Conservation (phyloP, 2,888 invertebrate species). For the Drosophila greeni region DNA sequence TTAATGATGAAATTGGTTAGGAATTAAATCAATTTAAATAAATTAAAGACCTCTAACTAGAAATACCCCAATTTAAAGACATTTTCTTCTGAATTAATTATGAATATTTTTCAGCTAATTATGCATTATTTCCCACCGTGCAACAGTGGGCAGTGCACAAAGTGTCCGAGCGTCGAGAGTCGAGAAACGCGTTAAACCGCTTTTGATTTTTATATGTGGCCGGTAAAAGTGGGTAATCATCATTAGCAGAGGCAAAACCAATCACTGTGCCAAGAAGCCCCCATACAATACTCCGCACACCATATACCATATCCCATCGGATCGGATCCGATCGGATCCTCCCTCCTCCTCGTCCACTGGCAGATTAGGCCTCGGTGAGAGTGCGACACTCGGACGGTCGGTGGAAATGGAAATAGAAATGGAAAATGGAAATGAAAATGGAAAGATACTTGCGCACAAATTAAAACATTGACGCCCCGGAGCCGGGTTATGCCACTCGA, state of each 20-base stretch:
- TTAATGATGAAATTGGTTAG: no score
- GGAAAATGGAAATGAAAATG: slow-evolving; percentile 48
- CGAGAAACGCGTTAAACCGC: slow-evolving; percentile 73
- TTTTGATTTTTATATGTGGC: slow-evolving; percentile 67
- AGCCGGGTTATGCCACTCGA: slow-evolving; percentile 10
- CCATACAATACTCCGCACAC: slow-evolving; percentile 23
- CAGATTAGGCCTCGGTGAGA: slow-evolving; percentile 54
- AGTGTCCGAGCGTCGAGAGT: slow-evolving; percentile 30
- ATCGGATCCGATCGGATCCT: not conserved
- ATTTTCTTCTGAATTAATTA: not conserved
- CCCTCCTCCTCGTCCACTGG: slow-evolving; percentile 15
- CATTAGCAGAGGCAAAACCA: slow-evolving; percentile 64
- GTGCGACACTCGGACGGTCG: slow-evolving; percentile 56
- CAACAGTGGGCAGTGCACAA: slow-evolving; percentile 20
- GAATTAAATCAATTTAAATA: not conserved
- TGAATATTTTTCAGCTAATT: not conserved
- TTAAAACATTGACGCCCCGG: slow-evolving; percentile 57
- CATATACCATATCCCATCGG: slow-evolving; percentile 23
- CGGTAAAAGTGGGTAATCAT: slow-evolving; percentile 72
- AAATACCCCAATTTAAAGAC: not conserved
- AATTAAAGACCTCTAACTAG: not conserved
- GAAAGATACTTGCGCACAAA: slow-evolving; percentile 52
- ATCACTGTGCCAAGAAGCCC: slow-evolving; percentile 47
- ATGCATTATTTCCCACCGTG: not conserved
- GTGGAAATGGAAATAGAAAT: slow-evolving; percentile 24